Base-by-base conservation (phyloP, 2,888 invertebrate genomes). In the Drosophila aldrichi region DNA sequence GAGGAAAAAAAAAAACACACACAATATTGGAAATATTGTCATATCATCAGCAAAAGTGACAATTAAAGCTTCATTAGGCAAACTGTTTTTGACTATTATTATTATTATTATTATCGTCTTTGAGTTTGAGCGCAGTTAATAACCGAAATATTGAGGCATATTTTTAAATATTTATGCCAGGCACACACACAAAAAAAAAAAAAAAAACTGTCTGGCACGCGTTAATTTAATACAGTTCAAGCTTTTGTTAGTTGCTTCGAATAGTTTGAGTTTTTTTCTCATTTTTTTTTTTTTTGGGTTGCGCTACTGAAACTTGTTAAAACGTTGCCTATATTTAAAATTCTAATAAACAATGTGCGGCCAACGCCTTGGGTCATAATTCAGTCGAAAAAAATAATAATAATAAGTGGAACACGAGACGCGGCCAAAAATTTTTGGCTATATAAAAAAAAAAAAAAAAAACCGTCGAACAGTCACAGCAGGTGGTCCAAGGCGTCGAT, bases 271-370 rank as follows among this genome's bases (percentile, higher is more conserved):
- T 7, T 29, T 7, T 29, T 29, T 29, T 12, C 18, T 49, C 10
- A 3, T 34, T 51, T 10, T 20, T 43, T 63, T 43, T 63, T 40
- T 22, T 5, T 55, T 36, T 54, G 38, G 14, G 38, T 62, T 60
- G 20, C 29, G 84, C 84, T 85, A 85, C 84, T 74, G 88, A 85
- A 85, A 82, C 88, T 72, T 77, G 75, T 88, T 75, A 66, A 84
- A 81, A 70, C 64, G 88, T 55, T 72, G 81, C 36, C 57, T 18
- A 52, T 54, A 81, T 77, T 85, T 77, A 81, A 84, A 76, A 84
- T 63, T 87, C 81, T 72, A 82, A 82, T 87, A 84, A 84, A 85
- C 70, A 73, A 74, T 51, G 56, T 25, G 32, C 34, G 54, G 72
- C 38, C 69, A 77, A 84, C 82, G 83, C 88, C 83, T 82, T 74